These are phyloP conservation scores for Brenthis ino DNA, from an alignment of 2,888 invertebrate genomes.

Conservation along the genomic window DNA sequence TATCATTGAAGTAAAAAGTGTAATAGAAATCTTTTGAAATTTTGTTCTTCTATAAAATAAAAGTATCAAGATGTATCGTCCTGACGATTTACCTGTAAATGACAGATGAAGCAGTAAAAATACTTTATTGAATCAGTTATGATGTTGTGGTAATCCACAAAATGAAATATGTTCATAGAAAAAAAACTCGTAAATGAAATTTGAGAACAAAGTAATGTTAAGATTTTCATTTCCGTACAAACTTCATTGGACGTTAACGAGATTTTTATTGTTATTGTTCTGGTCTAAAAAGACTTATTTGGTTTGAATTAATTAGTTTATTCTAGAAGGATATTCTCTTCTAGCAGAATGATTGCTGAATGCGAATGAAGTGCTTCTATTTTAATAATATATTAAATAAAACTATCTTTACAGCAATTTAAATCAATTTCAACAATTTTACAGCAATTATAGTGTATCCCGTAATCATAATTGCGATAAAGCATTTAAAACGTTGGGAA, in stretches of 20 bases:
- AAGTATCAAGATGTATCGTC: neutral
- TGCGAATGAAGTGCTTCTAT: no score
- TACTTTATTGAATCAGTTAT: slow-evolving; percentile 34
- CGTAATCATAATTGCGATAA: no score
- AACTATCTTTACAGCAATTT: no score
- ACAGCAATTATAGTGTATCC: no score
- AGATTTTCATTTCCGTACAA: slow-evolving; percentile 21
- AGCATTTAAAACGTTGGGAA: no score
- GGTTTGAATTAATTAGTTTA: slow-evolving; percentile 1
- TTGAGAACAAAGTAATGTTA: slow-evolving; percentile 20
- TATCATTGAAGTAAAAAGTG: no score
- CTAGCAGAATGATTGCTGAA: no score
- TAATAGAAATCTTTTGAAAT: no score
- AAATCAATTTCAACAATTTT: no score
- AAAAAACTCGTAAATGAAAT: slow-evolving; percentile 25
- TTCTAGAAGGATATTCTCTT: neutral
- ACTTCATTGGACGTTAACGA: slow-evolving; percentile 23
- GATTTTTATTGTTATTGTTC: slow-evolving; percentile 12
- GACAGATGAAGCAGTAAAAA: slow-evolving; percentile 28
- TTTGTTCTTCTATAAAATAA: neutral
- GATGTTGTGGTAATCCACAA: slow-evolving; percentile 33
- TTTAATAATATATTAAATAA: no score
- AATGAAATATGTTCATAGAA: slow-evolving; percentile 26
- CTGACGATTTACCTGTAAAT: neutral
- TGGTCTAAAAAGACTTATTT: slow-evolving; percentile 14